phyloP scores from a whole-genome alignment of 2,113 vertebrate species.

The Mirounga angustirostris region DNA sequence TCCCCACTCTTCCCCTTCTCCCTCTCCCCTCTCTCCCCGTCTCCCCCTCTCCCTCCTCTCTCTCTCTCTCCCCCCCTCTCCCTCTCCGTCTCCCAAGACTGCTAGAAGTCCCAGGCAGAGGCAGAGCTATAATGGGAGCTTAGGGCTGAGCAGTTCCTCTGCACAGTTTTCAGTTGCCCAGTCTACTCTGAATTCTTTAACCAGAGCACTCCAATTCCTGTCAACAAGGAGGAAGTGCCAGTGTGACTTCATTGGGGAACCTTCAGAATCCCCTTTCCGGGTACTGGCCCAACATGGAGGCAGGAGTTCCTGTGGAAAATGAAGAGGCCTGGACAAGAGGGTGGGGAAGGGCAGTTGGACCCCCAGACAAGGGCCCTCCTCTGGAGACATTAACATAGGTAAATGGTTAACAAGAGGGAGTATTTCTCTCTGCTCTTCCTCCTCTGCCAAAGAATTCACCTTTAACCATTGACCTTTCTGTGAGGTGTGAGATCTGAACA shows the following conservation, averaged over 20 bases:
- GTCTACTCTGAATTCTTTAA: neutral
- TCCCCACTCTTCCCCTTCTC: neutral
- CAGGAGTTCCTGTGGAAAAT: neutral
- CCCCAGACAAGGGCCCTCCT: neutral
- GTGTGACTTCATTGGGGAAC: neutral
- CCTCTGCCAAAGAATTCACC: constrained; percentile 39
- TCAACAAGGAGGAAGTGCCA: neutral
- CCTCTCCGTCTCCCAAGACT: neutral
- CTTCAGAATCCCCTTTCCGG: neutral
- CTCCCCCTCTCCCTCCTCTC: neutral
- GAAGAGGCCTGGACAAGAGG: neutral
- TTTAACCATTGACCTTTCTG: constrained; percentile 65
- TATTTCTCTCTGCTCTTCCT: constrained; percentile 61
- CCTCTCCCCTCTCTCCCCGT: neutral
- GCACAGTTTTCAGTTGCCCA: neutral
- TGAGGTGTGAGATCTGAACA: constrained; percentile 54
- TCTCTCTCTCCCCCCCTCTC: neutral
- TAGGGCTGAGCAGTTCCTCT: neutral
- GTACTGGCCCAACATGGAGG: neutral
- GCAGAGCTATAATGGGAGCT: neutral
- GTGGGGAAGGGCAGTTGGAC: neutral
- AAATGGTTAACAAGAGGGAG: constrained; percentile 76
- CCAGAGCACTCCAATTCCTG: neutral
- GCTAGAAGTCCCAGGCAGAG: neutral
- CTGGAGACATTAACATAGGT: constrained; percentile 3